phyloP scores from a whole-genome alignment of 2,888 invertebrate species.

The Nomada hirtipes region DNA sequence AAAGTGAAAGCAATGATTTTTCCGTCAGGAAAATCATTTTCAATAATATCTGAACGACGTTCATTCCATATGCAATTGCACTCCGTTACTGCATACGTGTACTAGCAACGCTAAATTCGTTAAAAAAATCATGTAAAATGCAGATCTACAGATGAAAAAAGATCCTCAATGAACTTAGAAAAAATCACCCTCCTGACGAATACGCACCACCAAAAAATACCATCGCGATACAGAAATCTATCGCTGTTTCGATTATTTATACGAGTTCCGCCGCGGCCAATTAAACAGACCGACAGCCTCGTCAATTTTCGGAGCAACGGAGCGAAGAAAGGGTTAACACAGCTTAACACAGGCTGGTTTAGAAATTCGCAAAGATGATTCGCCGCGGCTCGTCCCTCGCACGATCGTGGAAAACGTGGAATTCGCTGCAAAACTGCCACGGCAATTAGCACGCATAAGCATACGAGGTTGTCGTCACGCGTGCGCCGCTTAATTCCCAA shows the following conservation, averaged over 20 bases:
- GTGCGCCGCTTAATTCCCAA: slow-evolving; percentile 60
- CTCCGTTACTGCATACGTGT: too few species aligned
- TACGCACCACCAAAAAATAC: too few species aligned
- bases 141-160: too few species aligned
- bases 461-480: slow-evolving; percentile 54
- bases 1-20: not conserved
- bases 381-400: not conserved
- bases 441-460: slow-evolving; percentile 64
- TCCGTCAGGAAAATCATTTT: not conserved
- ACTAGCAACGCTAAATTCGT: too few species aligned
- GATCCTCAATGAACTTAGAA: too few species aligned
- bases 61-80: not conserved
- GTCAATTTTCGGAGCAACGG: not conserved
- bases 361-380: slow-evolving; percentile 8
- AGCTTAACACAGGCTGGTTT: not conserved
- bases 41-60: not conserved
- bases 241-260: too few species aligned
- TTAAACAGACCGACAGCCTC: not conserved
- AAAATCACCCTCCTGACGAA: too few species aligned
- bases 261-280: too few species aligned
- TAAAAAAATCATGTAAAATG: too few species aligned
- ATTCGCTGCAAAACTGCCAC: slow-evolving; percentile 46
- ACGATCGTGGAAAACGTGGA: slow-evolving; percentile 31
- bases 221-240: too few species aligned
- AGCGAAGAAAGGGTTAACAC: not conserved